These are phyloP conservation scores for Pollenia amentaria DNA, from an alignment of 2,888 invertebrate genomes.

Conservation along the genomic window DNA sequence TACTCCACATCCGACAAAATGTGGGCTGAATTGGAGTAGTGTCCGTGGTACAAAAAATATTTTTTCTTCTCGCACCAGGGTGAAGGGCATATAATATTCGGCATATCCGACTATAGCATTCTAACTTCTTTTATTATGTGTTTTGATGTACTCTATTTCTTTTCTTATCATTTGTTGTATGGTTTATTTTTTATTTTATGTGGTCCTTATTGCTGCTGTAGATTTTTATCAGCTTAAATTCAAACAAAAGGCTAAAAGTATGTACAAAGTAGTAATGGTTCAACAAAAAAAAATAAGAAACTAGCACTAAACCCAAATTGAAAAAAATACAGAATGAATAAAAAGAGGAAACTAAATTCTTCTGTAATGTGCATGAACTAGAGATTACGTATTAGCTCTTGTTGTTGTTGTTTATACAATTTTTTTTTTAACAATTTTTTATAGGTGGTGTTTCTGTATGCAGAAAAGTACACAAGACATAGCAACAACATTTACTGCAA, in stretches of 20 bases:
- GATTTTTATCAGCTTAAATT: conserved; percentile 74
- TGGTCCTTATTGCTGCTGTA: conserved; percentile 49
- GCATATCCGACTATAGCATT: too few relatives aligned
- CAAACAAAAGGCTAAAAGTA: conserved; percentile 75
- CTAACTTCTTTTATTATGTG: conserved; percentile 8
- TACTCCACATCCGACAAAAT: too few relatives aligned
- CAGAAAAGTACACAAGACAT: conserved; percentile 12
- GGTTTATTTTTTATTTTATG: conserved; percentile 33
- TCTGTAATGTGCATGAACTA: conserved; percentile 71
- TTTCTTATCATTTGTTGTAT: conserved; percentile 34
- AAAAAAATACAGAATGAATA: conserved; percentile 3
- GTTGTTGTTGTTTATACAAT: conserved; percentile 12
- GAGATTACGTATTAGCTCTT: conserved; percentile 58
- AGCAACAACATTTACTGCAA: neutral
- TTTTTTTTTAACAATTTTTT: conserved; percentile 24
- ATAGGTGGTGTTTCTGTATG: conserved; percentile 26
- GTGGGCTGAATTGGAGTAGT: neutral
- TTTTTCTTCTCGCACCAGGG: neutral
- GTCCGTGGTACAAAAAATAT: neutral
- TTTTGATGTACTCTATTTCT: conserved; percentile 54
- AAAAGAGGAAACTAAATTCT: conserved; percentile 47
- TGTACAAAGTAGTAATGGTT: conserved; percentile 55
- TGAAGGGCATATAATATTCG: too few relatives aligned
- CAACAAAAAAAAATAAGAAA: conserved; percentile 24
- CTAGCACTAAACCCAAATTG: conserved; percentile 30